A percentile compares a stretch with the other conserved stretches of the same genome.
Evolutionary conservation across 2,888 invertebrate genomes (phyloP).

Genomic region (Glyphotaelius pellucidus): DNA sequence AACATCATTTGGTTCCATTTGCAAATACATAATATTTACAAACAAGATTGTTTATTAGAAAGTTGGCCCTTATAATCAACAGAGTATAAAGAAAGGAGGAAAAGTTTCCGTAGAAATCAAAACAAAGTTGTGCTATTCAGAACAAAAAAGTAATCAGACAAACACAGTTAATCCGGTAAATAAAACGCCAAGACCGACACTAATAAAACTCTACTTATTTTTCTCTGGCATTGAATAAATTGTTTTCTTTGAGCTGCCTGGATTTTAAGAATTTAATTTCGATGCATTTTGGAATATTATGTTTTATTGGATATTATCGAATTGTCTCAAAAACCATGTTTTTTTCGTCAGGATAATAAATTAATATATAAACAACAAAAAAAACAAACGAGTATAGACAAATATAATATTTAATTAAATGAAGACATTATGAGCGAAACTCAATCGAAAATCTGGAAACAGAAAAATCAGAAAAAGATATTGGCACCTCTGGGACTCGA

Average conservation of each 20-base stretch:
- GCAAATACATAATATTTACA: constrained; percentile 21
- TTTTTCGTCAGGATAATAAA: too few relatives aligned
- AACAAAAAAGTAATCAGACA: constrained; percentile 40
- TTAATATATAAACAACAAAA: too few relatives aligned
- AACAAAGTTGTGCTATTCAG: constrained; percentile 16
- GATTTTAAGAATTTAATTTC: neutral
- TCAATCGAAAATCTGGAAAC: too few relatives aligned
- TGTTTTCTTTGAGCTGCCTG: neutral
- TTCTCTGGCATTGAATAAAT: neutral
- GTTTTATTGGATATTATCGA: too few relatives aligned
- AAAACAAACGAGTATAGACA: too few relatives aligned
- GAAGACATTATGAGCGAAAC: too few relatives aligned
- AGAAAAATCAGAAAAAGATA: too few relatives aligned
- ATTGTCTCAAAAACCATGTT: too few relatives aligned
- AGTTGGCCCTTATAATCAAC: constrained; percentile 26
- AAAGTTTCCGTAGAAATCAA: constrained; percentile 20
- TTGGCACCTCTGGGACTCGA: too few relatives aligned
- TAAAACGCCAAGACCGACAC: neutral
- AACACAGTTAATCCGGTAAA: constrained; percentile 34
- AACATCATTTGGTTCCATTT: neutral
- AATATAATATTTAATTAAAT: too few relatives aligned
- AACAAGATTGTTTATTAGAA: constrained; percentile 19
- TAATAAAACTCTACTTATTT: neutral
- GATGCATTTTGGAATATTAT: neutral
- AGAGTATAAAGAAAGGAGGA: neutral